phyloP scores from a whole-genome alignment of 1,140 invertebrate species.

The Diachasma alloeum region DNA sequence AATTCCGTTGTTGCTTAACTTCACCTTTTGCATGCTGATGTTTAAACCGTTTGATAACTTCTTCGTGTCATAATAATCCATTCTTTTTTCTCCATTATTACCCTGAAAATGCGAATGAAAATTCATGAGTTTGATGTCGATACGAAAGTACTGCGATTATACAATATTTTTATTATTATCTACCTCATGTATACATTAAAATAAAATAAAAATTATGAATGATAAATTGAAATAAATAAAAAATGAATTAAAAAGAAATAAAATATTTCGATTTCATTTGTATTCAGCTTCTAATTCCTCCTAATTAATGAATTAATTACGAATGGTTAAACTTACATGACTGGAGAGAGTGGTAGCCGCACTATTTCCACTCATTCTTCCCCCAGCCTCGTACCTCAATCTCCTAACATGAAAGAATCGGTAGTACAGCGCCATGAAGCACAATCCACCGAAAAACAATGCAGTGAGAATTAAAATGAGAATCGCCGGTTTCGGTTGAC shows the following conservation, averaged over 20 bases:
- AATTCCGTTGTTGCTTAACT: conserved; percentile 69
- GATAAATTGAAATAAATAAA: too few species aligned
- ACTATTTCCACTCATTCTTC: conserved; percentile 61
- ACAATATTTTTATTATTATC: too few species aligned
- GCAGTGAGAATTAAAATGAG: conserved; percentile 66
- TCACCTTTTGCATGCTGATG: conserved; percentile 50
- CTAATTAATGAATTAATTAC: too few species aligned
- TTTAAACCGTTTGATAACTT: conserved; percentile 43
- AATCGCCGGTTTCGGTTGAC: conserved; percentile 62
- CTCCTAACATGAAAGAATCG: conserved; percentile 77
- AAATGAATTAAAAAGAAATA: too few species aligned
- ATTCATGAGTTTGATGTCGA: too few species aligned
- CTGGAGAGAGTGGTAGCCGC: conserved; percentile 48
- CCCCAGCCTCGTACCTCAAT: conserved; percentile 72
- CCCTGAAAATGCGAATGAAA: too few species aligned
- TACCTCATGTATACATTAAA: too few species aligned
- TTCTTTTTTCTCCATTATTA: conserved; percentile 52
- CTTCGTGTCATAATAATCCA: conserved; percentile 50
- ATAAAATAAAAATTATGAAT: too few species aligned
- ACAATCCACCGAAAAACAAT: conserved; percentile 79
- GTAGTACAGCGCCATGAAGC: conserved; percentile 88
- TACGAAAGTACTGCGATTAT: too few species aligned
- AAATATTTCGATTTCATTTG: too few species aligned
- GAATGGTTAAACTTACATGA: conserved; percentile 46
- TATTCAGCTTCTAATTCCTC: not conserved